phyloP scores from a whole-genome alignment of 2,888 invertebrate species.

The Apotomis turbidana region DNA sequence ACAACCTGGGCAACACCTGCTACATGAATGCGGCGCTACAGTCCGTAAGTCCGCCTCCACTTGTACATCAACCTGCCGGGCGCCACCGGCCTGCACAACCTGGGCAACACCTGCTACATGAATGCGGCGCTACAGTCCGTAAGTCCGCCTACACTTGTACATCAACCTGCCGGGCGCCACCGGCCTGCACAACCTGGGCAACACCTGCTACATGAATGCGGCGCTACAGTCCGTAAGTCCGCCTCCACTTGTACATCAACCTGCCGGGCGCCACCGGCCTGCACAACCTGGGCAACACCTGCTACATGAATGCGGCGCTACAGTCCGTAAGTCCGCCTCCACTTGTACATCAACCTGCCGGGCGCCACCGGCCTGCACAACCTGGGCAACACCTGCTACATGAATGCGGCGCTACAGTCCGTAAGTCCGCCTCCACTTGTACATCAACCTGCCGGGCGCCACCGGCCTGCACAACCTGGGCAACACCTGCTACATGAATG shows the following conservation, averaged over 20 bases:
- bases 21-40: conserved; percentile 55
- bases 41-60: too few relatives aligned
- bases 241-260: too few relatives aligned
- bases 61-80: conserved; percentile 62
- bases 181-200: conserved; percentile 92
- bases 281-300: conserved; percentile 43
- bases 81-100: conserved; percentile 91
- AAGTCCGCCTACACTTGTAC: too few relatives aligned
- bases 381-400: conserved; percentile 93
- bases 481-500: conserved; percentile 59
- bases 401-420: too few relatives aligned
- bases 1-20: conserved; percentile 85
- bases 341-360: conserved; percentile 39
- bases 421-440: too few relatives aligned
- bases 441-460: conserved; percentile 86
- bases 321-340: too few relatives aligned
- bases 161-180: conserved; percentile 76
- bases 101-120: conserved; percentile 85
- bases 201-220: conserved; percentile 95
- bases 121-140: too few relatives aligned
- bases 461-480: conserved; percentile 85
- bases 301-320: conserved; percentile 6
- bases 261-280: conserved; percentile 27
- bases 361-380: conserved; percentile 93
- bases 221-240: conserved; percentile 63